These are phyloP conservation scores for Crotophaga sulcirostris DNA, from an alignment of 2,113 vertebrate genomes.

Conservation along the genomic window DNA sequence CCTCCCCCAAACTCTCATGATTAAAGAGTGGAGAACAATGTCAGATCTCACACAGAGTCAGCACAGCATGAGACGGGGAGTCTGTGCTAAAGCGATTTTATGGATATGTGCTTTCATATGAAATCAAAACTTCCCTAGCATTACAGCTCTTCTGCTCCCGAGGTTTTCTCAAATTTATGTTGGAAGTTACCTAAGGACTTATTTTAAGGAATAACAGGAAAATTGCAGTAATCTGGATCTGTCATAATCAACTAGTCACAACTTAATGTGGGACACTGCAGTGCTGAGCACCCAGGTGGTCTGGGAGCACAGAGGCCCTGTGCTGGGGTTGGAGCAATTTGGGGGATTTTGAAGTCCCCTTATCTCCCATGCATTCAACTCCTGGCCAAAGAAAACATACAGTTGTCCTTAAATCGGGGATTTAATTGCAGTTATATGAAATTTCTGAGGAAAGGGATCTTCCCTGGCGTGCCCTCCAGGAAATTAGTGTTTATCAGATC, in stretches of 20 bases:
- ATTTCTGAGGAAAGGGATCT: background rate
- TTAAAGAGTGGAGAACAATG: conserved; percentile 13
- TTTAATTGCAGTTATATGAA: background rate
- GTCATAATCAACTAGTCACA: background rate
- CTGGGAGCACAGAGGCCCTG: background rate
- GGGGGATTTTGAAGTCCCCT: background rate
- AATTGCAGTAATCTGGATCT: background rate
- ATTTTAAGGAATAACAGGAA: background rate
- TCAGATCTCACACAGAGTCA: conserved; percentile 16
- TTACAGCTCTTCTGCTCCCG: background rate
- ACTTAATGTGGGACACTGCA: background rate
- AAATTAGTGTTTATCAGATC: background rate
- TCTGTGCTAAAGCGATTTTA: background rate
- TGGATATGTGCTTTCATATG: background rate
- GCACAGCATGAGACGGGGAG: background rate
- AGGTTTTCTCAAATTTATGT: background rate
- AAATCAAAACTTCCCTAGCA: background rate
- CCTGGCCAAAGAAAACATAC: background rate
- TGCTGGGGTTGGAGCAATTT: background rate
- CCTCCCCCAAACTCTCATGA: background rate
- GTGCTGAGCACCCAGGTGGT: background rate
- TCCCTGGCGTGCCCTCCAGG: background rate
- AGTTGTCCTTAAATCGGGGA: background rate
- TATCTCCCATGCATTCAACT: background rate
- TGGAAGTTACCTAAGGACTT: background rate